A percentile compares a stretch with the other conserved stretches of the same genome.
These are phyloP conservation scores for cat (Felis catus) DNA, from an alignment of 2,113 vertebrate species.

Conservation along the genomic window DNA sequence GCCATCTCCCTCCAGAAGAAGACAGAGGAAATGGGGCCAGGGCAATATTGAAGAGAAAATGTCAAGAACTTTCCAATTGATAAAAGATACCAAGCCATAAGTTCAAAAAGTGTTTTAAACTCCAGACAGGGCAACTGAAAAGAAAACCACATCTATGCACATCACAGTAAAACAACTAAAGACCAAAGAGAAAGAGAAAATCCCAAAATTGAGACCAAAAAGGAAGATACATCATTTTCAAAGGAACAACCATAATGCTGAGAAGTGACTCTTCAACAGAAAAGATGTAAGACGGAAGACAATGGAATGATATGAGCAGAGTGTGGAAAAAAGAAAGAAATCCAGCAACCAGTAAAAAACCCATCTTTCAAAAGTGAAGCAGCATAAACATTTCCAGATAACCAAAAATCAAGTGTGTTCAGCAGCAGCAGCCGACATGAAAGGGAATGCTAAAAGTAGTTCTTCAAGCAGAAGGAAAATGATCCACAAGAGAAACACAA, in stretches of 20 bases:
- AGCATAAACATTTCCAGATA: background rate
- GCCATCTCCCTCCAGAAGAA: background rate
- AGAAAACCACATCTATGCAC: background rate
- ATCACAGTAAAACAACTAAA: background rate
- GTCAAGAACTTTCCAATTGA: background rate
- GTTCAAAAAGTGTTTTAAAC: background rate
- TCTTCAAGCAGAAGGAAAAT: background rate
- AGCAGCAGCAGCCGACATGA: background rate
- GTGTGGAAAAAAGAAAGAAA: background rate
- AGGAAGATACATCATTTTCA: background rate
- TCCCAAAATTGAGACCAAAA: background rate
- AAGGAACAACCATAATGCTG: background rate
- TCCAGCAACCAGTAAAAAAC: background rate
- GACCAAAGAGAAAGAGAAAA: background rate
- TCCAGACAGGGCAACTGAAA: background rate
- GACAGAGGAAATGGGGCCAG: background rate
- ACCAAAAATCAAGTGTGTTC: background rate
- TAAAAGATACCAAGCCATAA: background rate
- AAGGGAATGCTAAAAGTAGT: background rate
- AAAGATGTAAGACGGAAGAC: background rate
- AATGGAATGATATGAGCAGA: background rate
- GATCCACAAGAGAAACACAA: background rate
- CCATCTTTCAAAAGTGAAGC: slow-evolving; percentile 15
- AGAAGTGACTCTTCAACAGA: background rate
- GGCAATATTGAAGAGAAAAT: background rate